phyloP scores from a whole-genome alignment of 2,113 vertebrate genomes.

The Zapus hudsonius region DNA sequence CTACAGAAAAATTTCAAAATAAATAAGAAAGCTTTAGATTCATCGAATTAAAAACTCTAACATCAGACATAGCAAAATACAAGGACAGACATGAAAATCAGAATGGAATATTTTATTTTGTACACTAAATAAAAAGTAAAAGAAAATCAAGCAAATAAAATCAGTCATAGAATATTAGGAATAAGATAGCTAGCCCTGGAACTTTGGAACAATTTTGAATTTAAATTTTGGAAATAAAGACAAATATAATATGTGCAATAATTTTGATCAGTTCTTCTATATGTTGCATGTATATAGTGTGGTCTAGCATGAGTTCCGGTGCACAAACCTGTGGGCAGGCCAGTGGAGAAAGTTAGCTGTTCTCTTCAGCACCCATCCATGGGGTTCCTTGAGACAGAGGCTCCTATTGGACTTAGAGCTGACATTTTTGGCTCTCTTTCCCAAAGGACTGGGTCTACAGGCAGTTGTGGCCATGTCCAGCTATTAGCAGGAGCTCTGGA shows the following conservation, averaged over 20 bases:
- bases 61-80: not conserved
- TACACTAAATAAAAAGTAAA: not conserved
- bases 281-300: not conserved
- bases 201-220: not conserved
- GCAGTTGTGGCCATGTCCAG: no score
- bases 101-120: not conserved
- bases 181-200: not conserved
- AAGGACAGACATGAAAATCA: not conserved
- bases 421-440: no score
- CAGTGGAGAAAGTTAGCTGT: no score
- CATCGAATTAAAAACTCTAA: not conserved
- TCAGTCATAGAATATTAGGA: not conserved
- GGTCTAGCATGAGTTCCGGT: no score
- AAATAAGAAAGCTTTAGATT: not conserved
- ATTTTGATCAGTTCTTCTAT: not conserved
- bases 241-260: not conserved
- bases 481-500: no score
- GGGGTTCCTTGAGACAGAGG: no score
- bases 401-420: no score
- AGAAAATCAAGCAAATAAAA: not conserved
- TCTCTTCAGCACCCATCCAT: no score
- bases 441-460: no score
- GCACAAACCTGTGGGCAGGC: no score
- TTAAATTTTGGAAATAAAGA: not conserved
- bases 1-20: not conserved